Percentiles rank a stretch among this genome's conserved stretches.
Conservation (phyloP, 2,797 vertebrate species). For the Hephaestus fuliginosus region DNA sequence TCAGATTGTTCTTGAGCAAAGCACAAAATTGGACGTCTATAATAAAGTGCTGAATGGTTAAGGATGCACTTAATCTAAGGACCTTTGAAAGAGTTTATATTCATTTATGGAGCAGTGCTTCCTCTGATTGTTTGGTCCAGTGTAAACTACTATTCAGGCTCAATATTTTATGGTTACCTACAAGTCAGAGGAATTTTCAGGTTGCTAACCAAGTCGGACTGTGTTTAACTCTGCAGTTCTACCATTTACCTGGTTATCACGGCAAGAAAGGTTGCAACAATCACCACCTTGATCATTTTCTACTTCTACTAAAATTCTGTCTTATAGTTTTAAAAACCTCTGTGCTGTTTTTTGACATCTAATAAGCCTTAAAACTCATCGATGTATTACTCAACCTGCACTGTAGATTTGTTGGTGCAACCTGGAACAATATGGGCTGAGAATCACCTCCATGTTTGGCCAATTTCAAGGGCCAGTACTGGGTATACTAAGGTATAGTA, state of each 20-base stretch:
- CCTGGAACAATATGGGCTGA: too few relatives aligned
- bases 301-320: neutral
- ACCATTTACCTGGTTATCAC: neutral
- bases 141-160: neutral
- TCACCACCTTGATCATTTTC: neutral
- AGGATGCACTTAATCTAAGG: neutral
- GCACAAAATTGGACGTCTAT: neutral
- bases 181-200: neutral
- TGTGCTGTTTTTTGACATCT: neutral
- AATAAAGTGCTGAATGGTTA: neutral
- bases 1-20: conserved; percentile 31
- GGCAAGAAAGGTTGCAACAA: neutral
- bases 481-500: too few relatives aligned
- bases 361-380: neutral
- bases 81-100: neutral
- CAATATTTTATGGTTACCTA: neutral
- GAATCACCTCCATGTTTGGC: neutral
- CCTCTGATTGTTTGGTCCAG: neutral
- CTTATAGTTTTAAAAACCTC: neutral
- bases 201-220: neutral
- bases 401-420: neutral
- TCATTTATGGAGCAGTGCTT: neutral
- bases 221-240: neutral
- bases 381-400: neutral
- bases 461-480: too few relatives aligned